Conservation (phyloP, 2,797 vertebrate species). For the Pantherophis vulpinus region DNA sequence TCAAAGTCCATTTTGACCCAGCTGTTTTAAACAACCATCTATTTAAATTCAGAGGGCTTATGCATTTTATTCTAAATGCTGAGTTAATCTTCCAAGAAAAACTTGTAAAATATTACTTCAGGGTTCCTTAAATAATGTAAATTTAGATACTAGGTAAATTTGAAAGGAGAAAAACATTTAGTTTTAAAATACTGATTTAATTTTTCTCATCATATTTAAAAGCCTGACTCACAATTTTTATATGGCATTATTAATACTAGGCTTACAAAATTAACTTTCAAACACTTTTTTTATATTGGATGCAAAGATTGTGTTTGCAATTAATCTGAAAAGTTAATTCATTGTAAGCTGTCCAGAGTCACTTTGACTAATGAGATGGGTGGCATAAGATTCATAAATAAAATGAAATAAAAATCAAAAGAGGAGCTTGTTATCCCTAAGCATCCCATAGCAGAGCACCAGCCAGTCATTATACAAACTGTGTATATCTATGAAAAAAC, state of each 20-base stretch:
- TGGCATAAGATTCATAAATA: not conserved
- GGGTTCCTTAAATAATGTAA: constrained; percentile 3
- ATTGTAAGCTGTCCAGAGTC: not conserved
- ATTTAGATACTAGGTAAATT: not conserved
- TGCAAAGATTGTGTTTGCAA: not conserved
- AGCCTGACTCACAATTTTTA: constrained; percentile 6
- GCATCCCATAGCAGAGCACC: not conserved
- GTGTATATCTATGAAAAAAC: not conserved
- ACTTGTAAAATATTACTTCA: not conserved
- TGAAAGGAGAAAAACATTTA: not conserved
- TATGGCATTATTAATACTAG: not conserved
- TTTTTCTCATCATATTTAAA: constrained; percentile 9
- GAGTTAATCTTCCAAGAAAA: constrained; percentile 2
- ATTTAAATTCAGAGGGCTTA: not conserved
- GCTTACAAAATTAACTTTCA: not conserved
- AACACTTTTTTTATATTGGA: not conserved
- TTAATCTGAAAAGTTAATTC: not conserved
- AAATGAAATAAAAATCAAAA: not conserved
- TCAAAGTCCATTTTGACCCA: not conserved
- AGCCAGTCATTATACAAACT: not conserved
- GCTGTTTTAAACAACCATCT: not conserved
- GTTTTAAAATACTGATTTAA: constrained; percentile 5
- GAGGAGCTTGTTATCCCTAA: not conserved
- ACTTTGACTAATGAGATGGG: not conserved
- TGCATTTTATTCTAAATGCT: not conserved